Base-by-base conservation (phyloP, 1,140 invertebrate species). In the Ceratoteleas bidentatus region DNA sequence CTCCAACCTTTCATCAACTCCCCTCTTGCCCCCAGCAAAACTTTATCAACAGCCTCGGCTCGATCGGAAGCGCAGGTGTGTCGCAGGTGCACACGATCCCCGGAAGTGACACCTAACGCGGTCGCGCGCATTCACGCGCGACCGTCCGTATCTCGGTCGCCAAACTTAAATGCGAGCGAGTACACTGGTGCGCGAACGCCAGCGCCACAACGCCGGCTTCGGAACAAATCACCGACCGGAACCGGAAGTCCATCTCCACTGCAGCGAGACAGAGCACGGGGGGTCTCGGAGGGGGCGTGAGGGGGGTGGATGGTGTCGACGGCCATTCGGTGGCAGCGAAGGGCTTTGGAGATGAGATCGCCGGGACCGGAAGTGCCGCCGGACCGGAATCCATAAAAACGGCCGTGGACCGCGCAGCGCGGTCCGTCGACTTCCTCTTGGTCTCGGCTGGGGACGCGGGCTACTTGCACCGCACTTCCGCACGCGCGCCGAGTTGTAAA, bases 341-440 rank as follows among this genome's bases (percentile, higher is more conserved):
- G 74, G 72, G 83, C 62, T 80, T 78, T 83, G 80, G 84, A 85
- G 83, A 87, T 85, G 84, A 86, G 85, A 86, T 85, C 80, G 85
- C 76, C 68, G 53, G 70, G 70, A n/a, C n/a, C 85, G 87, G 85
- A 88, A 87, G 83, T 81, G 57, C 61, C 82, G 84, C 54, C 82
- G 84, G 77, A 86, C 79, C 84, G 85, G 81, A 88, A 88, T 86
- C 77, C 85, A 87, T 85, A 86, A 86, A 86, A 88, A 87, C 84
- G 85, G 77, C 76, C 66, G 77, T 81, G 83, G 83, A 81, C 83
- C 77, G 58, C 61, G 83, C 69, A 76, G 81, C 78, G 77, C 76
- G 81, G 77, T 66, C 61, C 78, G 77, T 66, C 76, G 79, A 80
- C 82, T 79, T 77, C 75, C 85, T 76, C 78, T 58, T 65, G 36